Base-by-base conservation (phyloP, 2,113 vertebrate genomes). In the Colinus virginianus region DNA sequence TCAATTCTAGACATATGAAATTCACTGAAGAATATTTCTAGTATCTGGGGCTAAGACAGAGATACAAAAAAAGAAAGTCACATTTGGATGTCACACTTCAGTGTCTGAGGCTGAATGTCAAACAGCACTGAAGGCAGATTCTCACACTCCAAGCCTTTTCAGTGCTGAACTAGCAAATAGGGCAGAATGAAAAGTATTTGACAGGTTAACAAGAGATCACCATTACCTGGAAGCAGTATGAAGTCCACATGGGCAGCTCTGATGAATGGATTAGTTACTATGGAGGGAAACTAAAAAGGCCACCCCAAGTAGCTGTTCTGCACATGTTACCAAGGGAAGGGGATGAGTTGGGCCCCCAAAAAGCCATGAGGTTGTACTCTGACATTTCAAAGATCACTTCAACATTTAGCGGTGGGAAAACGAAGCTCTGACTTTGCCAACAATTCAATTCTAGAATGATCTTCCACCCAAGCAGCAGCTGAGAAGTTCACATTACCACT, bases 121-220 rank as follows among this genome's bases (percentile, higher is more conserved):
- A 53, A 9, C 2, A 3, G 11, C 15, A n/a, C 67, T 49, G 53
- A 40, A 28, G 66, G 34, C 1, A 0, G 0, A 42, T 7, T 53
- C 43, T 11, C 26, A 28, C 38, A 28, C 15, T 78, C 83, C 76
- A 51, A 43, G 48, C 43, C 71, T 45, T 59, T 51, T 28, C 32
- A 68, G 21, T 7, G 32, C 43, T 83, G 13, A 83, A 69, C 2
- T 46, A 43, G 48, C 34, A 69, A 7, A 45, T 10, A 6, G 4
- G 21, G 64, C 34, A 68, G 32, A 84, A 77, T 17, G 28, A 6
- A 51, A 74, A 77, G 28, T 68, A 56, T n/a, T 9, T 66, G 25
- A 5, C 34, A 46, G 43, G 13, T 13, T 14, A 64, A 56, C 10
- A 68, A 36, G 55, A 59, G 20, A 66, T 61, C 40, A 40, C 25